These are phyloP conservation scores for Coryphaenoides rupestris DNA, from an alignment of 2,113 vertebrate species.

Conservation along the genomic window DNA sequence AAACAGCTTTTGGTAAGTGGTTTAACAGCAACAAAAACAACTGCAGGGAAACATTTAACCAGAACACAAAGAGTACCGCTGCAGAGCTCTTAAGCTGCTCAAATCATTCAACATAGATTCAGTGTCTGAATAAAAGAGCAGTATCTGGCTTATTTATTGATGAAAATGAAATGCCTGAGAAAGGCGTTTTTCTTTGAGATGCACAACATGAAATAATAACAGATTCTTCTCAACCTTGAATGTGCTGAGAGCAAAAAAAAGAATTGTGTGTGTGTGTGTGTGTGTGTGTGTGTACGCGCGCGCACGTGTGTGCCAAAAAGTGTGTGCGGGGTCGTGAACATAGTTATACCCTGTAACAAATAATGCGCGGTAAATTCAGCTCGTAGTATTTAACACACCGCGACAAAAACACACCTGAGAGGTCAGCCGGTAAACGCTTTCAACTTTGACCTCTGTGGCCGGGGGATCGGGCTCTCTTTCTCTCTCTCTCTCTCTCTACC, in stretches of 20 bases:
- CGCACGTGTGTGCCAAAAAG: no score
- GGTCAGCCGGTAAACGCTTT: conserved; percentile 53
- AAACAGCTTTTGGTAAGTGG: conserved; percentile 51
- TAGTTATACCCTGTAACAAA: no score
- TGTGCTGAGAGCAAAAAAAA: no score
- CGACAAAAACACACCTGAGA: conserved; percentile 50
- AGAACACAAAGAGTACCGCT: conserved; percentile 65
- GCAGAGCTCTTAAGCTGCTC: conserved; percentile 55
- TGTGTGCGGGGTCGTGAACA: no score
- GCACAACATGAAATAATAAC: conserved; percentile 57
- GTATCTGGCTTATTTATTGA: conserved; percentile 70
- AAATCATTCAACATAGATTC: conserved; percentile 64
- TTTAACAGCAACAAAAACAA: conserved; percentile 63
- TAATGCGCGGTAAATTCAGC: no score
- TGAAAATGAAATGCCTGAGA: conserved; percentile 66
- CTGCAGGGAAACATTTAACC: conserved; percentile 64
- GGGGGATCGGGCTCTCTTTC: conserved; percentile 60
- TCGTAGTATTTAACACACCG: no score
- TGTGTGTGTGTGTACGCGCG: conserved; percentile 1
- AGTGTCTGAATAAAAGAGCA: conserved; percentile 52
- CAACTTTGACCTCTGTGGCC: conserved; percentile 43
- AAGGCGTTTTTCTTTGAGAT: conserved; percentile 64
- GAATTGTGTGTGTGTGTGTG: conserved; percentile 27
- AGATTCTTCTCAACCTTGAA: conserved; percentile 47
- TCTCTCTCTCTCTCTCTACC: no score